Evolutionary conservation across 1,140 invertebrate genomes (phyloP), one percentile per base, ranked within the genome.

Genomic region (Ooceraea biroi): DNA sequence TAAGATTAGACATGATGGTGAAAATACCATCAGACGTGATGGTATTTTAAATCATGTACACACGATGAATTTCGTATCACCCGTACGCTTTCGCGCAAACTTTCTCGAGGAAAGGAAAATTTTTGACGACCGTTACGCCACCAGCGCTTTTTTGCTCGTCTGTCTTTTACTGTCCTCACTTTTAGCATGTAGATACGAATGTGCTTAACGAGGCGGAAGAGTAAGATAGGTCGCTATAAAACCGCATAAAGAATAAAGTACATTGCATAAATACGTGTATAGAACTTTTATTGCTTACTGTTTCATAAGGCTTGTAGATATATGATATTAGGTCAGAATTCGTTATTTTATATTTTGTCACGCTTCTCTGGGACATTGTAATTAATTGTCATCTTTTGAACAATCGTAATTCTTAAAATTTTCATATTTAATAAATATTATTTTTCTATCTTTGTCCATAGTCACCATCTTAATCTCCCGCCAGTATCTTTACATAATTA

Each of bases 271-370:
- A n/a, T 22, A 12, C 30, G 14, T 57, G 27, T 55, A 50, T 63
- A 57, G 3, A 0, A 74, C 61, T 63, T 77, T 77, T 66, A 52
- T 77, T 77, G 19, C 5, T 77, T 30, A 4, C 36, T 8, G 30
- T 4, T 77, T 65, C 4, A 0, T 41, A 52, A 66, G 2, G 36
- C 30, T 66, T 52, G 30, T 25, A 48, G 44, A 73, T 25, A n/a
- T 27, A 11, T 3, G 7, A n/a, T 41, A 72, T 58, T 58, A 74
- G 41, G 12, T 74, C 41, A 63, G 41, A 74, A 74, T 74, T 30
- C 61, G 36, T 74, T 30, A 27, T 61, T 48, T 41, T 36, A 17
- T 25, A 25, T 48, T 50, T 30, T 25, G n/a, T 57, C 17, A 41
- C 25, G 19, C 1, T 55, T 30, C 36, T 1, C 36, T 36, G 36